Base-by-base conservation (phyloP, 2,113 vertebrate species). In the Ailurus styani region DNA sequence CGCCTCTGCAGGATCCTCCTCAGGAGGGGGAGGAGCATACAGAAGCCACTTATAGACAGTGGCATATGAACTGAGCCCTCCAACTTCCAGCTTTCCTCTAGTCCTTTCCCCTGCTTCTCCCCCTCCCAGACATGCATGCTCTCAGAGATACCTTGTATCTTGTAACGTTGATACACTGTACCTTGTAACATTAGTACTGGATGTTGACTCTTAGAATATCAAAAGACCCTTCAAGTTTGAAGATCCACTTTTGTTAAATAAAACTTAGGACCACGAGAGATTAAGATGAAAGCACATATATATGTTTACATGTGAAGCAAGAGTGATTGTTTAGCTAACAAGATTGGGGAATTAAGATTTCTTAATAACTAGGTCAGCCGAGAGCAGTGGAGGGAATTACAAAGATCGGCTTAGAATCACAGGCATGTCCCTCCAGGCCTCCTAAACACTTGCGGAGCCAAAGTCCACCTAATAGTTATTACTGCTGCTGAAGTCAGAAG, bases 141-240 rank as follows among this genome's bases (percentile, higher is more conserved):
- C 47, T 90, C 25, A 25, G 70, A 96, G 42, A 96, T 82, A n/a
- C n/a, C n/a, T n/a, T 72, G 54, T 87, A 97, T 97, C 97, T 97
- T 98, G 95, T 95, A 97, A 97, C 97, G 94, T 96, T 97, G n/a
- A n/a, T n/a, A n/a, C n/a, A n/a, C n/a, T 72, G 54, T 87, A 97
- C 97, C 97, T 97, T 98, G 95, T 95, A 97, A 97, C 97, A 95
- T 96, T 97, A 96, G 98, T 97, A 91, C 98, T 95, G 95, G 96
- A 98, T 98, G 96, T 96, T 98, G 98, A 98, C 98, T 98, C 75
- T 95, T 93, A 98, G 98, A 97, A 98, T 96, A 98, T 97, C 97
- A 98, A 98, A 98, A 98, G 31, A 0, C 1, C 75, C 95, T 96
- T 96, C 90, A 97, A 97, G 90, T 96, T 97, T 37, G 42, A 96